Evolutionary conservation across 1,140 invertebrate species (phyloP), one percentile per base, ranked within the genome.

Genomic region (Cherax destructor): DNA sequence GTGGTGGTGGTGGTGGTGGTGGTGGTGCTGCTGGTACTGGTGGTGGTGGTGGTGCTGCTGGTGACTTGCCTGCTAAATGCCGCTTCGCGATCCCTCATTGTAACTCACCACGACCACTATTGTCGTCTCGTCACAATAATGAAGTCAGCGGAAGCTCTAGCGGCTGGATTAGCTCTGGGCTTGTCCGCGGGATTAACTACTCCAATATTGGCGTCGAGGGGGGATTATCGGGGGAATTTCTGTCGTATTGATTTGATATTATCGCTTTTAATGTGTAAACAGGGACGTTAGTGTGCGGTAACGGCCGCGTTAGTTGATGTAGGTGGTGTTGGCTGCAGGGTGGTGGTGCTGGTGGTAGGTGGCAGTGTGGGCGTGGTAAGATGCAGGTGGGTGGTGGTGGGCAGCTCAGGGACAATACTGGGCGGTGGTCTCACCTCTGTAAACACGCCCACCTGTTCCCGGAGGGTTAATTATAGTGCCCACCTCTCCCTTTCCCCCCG

Each of bases 191-290:
- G 61, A 83, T 83, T 86, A 76, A 74, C 41, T 74, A 52, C 69
- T 50, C 59, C 80, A 83, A 59, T 72, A 65, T 21, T 84, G 24
- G 16, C 10, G 59, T 21, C 4, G 81, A 6, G 59, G 13, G 49
- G n/a, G 81, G 81, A 83, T 69, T 18, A 69, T 69, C 18, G 77
- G 30, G 59, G 61, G 47, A 41, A 69, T 83, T 83, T 83, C 81
- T 52, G 10, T 4, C 24, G 81, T 61, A 24, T 47, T 83, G 81
- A 83, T 83, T 83, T 52, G 59, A 83, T 77, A 86, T 86, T 86
- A 86, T 77, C 69, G 69, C 47, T 86, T 86, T 86, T 86, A 86
- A 86, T 86, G 52, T 47, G 83, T 86, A 76, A 86, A 86, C 83
- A 86, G 5, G 41, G 30, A 69, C 21, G 47, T 65, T 11, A 30